phyloP scores from a whole-genome alignment of 1,140 invertebrate species.

The Dreissena rostriformis region DNA sequence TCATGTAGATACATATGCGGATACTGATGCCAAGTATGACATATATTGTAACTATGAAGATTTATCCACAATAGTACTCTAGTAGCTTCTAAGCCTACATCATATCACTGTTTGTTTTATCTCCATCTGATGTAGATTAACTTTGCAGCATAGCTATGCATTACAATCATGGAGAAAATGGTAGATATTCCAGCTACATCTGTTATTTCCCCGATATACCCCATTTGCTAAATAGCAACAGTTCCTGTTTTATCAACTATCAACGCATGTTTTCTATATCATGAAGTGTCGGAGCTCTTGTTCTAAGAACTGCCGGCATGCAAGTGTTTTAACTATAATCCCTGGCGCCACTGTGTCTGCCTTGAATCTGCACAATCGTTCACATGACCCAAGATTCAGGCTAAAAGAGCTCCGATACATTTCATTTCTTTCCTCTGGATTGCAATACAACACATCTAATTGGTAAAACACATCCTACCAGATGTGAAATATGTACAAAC shows the following conservation, averaged over 20 bases:
- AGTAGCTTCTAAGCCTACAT: too few species aligned
- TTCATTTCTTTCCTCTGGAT: slow-evolving; percentile 45
- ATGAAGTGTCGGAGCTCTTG: background rate
- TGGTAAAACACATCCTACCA: slow-evolving; percentile 45
- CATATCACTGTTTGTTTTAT: too few species aligned
- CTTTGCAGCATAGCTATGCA: background rate
- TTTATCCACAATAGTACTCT: too few species aligned
- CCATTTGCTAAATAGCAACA: slow-evolving; percentile 49
- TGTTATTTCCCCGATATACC: slow-evolving; percentile 18
- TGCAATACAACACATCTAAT: slow-evolving; percentile 54
- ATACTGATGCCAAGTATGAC: too few species aligned
- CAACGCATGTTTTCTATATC: slow-evolving; percentile 47
- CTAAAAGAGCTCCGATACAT: slow-evolving; percentile 40
- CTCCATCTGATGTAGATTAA: background rate
- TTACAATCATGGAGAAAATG: background rate
- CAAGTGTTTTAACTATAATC: slow-evolving; percentile 41
- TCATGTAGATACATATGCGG: too few species aligned
- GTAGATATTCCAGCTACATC: background rate
- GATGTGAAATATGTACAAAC: slow-evolving; percentile 54
- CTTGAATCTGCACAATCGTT: slow-evolving; percentile 38
- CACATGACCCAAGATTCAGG: slow-evolving; percentile 21
- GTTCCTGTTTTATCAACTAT: slow-evolving; percentile 33
- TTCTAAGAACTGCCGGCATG: slow-evolving; percentile 7
- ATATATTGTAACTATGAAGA: too few species aligned
- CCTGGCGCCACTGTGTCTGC: slow-evolving; percentile 36